Evolutionary conservation across 2,888 invertebrate species (phyloP), one percentile per base, ranked within the genome.

Genomic region (Ormyrus thymus): DNA sequence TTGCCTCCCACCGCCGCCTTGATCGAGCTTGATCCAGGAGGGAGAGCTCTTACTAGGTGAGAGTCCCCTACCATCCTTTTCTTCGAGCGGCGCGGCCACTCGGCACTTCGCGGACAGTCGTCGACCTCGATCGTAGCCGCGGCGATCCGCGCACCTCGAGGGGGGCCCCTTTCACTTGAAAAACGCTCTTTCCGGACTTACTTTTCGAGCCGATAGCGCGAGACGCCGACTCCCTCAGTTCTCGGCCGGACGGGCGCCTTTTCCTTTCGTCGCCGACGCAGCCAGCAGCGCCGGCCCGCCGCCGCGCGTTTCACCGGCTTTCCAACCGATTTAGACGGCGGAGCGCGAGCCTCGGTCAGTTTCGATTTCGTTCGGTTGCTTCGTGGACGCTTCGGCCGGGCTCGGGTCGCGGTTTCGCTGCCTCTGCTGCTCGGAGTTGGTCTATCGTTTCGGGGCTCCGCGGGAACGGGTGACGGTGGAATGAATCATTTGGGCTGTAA

Each of bases 81-180:
- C 58, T 6, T 13, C 45, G 7, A 1, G 10, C 13, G 2, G 29
- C 29, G 29, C 10, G 61, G 7, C 50, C 15, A 1, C 29, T 29
- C 29, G 29, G 29, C 29, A 29, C 29, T 29, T 29, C 7, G 59
- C 61, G 73, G 65, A 48, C 71, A 84, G 84, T 84, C 84, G 84
- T 83, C 83, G 84, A 84, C 89, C 89, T 89, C 89, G 86, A 88
- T 89, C 87, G 85, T 83, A 86, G 82, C 15, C 9, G 4, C 15
- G 29, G 11, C 10, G 55, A 13, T 46, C 15, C 55, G 59, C 6
- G 9, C 48, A 9, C 53, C 11, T 48, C 13, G 29, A 6, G 11
- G 45, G 59, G 79, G 81, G 81, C 85, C 86, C 90, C 90, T 90
- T 90, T 90, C 90, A 90, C 90, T 89, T 85, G 79, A 86, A 80